Evolutionary conservation across 2,797 vertebrate genomes (phyloP).

Genomic region (Buceros bicornis): DNA sequence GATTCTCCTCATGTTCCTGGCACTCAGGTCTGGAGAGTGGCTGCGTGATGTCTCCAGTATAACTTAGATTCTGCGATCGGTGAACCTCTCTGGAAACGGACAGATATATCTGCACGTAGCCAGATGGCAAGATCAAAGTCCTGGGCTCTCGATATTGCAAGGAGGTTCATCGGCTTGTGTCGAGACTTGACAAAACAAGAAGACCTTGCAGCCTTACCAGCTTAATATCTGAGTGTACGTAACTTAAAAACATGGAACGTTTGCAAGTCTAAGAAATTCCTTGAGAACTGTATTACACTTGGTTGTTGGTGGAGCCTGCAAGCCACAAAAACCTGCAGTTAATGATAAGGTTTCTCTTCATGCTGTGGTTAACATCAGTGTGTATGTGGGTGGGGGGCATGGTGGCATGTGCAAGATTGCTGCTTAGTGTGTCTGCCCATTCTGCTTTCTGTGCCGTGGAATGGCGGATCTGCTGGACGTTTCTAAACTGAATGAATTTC

Average conservation of each 20-base stretch:
- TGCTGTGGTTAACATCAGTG: background rate
- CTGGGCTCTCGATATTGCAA: background rate
- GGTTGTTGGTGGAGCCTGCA: background rate
- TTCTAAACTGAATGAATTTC: background rate
- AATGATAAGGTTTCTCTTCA: conserved; percentile 1
- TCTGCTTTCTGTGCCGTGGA: background rate
- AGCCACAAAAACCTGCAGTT: conserved; percentile 2
- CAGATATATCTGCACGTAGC: accelerated
- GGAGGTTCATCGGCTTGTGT: background rate
- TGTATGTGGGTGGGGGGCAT: background rate
- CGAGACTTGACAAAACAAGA: background rate
- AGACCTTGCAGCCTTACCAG: background rate
- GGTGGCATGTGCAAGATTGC: background rate
- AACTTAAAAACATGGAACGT: background rate
- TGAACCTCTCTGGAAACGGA: background rate
- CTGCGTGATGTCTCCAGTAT: background rate
- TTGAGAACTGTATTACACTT: background rate
- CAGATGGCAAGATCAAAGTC: background rate
- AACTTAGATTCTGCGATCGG: background rate
- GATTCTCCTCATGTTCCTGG: background rate
- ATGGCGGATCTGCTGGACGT: background rate
- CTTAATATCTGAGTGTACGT: background rate
- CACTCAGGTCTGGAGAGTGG: background rate
- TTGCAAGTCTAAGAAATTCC: background rate
- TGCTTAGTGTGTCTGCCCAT: background rate